Evolutionary conservation across 2,797 vertebrate genomes (phyloP), one percentile per base, ranked within the genome.

Genomic region (Enteromius radiatus): DNA sequence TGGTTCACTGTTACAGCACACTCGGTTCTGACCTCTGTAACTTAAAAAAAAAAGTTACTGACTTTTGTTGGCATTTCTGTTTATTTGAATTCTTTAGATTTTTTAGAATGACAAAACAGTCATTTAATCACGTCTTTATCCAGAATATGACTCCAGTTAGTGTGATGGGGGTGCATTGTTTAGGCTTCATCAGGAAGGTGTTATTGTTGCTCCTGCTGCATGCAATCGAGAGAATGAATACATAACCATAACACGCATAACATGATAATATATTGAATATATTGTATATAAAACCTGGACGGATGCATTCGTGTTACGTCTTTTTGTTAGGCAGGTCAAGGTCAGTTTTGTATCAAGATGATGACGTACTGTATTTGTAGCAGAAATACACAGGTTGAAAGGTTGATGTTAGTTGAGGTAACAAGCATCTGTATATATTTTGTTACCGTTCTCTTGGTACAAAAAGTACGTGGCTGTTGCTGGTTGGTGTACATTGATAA

Each of bases 281-380:
- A 49, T 21, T 65, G 17, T 36, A 38, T 31, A 38, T 23, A 38
- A 56, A 38, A 41, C 73, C 5, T 0, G 63, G 28, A 26, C 9
- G 15, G 8, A 36, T 17, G 14, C 17, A 67, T 26, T 63, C 1
- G 36, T 56, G 69, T 69, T 28, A 56, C 2, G 2, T 28, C 19
- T 64, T 64, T 45, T 14, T 7, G n/a, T 59, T 17, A 76, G 36
- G 9, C 33, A 19, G 28, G 41, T 67, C 45, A 49, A n/a, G n/a
- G 11, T 65, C n/a, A n/a, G n/a, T 52, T 33, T 26, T 33, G 7
- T 64, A 33, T 80, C 54, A 63, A 73, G 41, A 17, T 26, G 31
- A 43, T 64, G 81, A 76, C 47, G 75, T 78, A 14, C 17, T 80
- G 75, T 78, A 14, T n/a, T 80, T 78, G 43, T 81, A 81, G 65